Evolutionary conservation across 2,113 vertebrate genomes (phyloP), one percentile per base, ranked within the genome.

Genomic region (Apteryx mantelli): DNA sequence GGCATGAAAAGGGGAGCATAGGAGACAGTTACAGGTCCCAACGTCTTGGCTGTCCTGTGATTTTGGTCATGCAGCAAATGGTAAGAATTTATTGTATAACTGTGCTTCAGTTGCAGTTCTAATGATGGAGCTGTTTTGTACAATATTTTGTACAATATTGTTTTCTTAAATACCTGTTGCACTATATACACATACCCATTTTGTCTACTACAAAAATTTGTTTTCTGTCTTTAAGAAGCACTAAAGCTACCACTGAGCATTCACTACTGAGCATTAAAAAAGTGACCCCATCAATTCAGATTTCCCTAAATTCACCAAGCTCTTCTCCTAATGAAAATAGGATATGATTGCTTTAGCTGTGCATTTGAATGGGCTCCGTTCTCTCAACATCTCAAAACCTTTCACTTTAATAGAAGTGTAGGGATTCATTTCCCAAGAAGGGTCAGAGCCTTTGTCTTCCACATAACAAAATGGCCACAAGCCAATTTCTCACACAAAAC

Each of bases 201-300:
- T 60, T 60, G 3, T 34, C 17, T 28, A 56, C 0, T 5, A 16
- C 2, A 4, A n/a, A 58, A 2, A 69, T 14, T 9, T 46, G 30
- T 32, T 55, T 19, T 26, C 63, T 70, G 50, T 26, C 24, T 64
- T 80, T 82, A 65, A 53, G 82, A 86, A 65, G 18, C 15, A 86
- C 30, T 70, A 84, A 81, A 75, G 24, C 5, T 1, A 11, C 9
- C 11, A 66, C 7, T 42, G 34, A 91, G 22, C 36, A 38, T 38
- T 38, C 36, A 38, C 36, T 38, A 38, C 36, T 38, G 36, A 38
- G 36, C 22, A 38, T n/a, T 64, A 65, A 92, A 82, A 61, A 78
- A 75, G 52, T 32, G 46, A 88, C 14, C 24, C 17, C 10, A 71
- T 50, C 2, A 9, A 38, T 86, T 73, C 74, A 89, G 19, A 73